These are phyloP conservation scores for Cyclopterus lumpus DNA, from an alignment of 2,797 vertebrate species.

Conservation along the genomic window DNA sequence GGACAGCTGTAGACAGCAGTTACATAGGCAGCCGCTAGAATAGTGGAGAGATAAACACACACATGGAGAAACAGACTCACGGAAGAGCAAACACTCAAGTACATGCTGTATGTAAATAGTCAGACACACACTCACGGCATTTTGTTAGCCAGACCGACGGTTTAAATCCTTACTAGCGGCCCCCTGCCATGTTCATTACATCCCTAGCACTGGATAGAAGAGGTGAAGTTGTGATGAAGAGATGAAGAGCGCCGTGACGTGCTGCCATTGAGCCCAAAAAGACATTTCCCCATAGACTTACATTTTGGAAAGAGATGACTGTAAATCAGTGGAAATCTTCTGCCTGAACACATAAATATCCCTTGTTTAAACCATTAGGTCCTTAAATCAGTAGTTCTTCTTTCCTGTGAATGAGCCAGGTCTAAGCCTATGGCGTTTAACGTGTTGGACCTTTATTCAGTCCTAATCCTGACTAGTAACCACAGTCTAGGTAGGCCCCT, in stretches of 20 bases:
- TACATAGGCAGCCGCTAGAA: neutral
- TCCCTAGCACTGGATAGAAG: neutral
- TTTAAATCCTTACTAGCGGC: neutral
- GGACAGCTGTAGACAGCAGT: constrained; percentile 9
- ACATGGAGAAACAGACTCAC: constrained; percentile 35
- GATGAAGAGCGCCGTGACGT: neutral
- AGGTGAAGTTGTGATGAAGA: neutral
- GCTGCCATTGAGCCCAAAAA: neutral
- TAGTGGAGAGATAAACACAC: constrained; percentile 25
- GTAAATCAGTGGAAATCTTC: neutral
- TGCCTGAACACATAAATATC: neutral
- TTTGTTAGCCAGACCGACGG: no score
- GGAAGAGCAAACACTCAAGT: constrained; percentile 31
- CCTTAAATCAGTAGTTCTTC: neutral
- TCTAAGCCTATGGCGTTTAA: neutral
- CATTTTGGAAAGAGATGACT: neutral
- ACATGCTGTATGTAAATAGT: constrained; percentile 35
- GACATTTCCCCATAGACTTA: neutral
- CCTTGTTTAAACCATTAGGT: neutral
- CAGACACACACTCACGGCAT: neutral
- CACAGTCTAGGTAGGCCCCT: no score
- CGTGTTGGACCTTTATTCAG: neutral
- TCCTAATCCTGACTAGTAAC: neutral
- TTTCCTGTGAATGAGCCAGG: neutral
- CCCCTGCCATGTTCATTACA: neutral